phyloP scores from a whole-genome alignment of 2,888 invertebrate species.

The Pollenia labialis region DNA sequence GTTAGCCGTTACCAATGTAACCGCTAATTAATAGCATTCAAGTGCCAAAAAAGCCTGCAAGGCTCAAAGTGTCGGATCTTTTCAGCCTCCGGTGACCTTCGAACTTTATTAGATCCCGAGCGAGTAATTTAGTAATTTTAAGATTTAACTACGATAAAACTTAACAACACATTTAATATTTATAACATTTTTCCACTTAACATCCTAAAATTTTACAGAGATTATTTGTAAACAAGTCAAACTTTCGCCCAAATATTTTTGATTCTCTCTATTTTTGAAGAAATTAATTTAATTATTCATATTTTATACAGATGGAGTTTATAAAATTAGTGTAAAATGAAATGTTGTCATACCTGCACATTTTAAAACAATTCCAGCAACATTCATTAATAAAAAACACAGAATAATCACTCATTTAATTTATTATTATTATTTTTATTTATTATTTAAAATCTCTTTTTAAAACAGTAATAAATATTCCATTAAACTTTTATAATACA shows the following conservation, averaged over 20 bases:
- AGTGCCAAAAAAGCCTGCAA: no score
- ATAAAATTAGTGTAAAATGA: background rate
- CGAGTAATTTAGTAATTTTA: no score
- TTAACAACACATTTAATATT: no score
- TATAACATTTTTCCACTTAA: no score
- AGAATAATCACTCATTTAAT: constrained; percentile 14
- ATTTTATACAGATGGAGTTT: no score
- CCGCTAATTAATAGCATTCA: no score
- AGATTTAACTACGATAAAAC: no score
- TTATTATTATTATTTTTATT: constrained; percentile 46
- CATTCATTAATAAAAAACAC: constrained; percentile 1
- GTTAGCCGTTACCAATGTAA: no score
- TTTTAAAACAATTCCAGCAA: background rate
- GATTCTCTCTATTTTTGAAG: background rate
- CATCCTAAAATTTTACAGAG: no score
- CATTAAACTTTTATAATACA: constrained; percentile 61
- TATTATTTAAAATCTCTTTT: constrained; percentile 44
- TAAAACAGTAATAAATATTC: constrained; percentile 60
- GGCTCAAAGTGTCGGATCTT: no score
- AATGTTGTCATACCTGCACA: constrained; percentile 17
- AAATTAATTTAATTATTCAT: constrained; percentile 8
- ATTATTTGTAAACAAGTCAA: background rate
- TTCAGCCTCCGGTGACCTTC: no score
- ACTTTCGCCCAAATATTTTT: background rate
- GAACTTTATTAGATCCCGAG: no score